These are phyloP conservation scores for Apeira syringaria DNA, from an alignment of 2,888 invertebrate species.

Conservation along the genomic window DNA sequence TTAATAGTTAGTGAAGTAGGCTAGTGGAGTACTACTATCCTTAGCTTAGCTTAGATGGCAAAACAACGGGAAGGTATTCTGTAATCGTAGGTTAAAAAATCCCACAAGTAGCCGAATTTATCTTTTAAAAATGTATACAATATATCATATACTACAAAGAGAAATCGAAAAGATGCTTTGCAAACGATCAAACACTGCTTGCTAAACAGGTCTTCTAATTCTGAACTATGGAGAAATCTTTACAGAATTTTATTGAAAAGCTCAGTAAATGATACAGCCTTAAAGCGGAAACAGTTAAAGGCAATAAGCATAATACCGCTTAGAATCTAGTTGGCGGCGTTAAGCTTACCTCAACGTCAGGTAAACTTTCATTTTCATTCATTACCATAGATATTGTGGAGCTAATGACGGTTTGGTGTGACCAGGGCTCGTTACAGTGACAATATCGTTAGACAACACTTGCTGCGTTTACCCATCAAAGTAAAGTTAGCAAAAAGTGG, in stretches of 20 bases:
- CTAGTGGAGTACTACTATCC: no score
- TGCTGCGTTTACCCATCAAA: constrained; percentile 23
- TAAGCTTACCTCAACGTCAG: constrained; percentile 14
- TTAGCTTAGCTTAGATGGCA: no score
- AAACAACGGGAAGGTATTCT: no score
- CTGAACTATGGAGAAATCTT: constrained; percentile 10
- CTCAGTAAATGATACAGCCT: constrained; percentile 10
- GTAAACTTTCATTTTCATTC: constrained; percentile 54
- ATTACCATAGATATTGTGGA: constrained; percentile 38
- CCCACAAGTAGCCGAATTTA: no score
- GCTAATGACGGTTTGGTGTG: constrained; percentile 54
- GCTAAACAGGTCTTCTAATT: not conserved
- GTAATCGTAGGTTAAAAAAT: no score
- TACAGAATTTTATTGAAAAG: constrained; percentile 12
- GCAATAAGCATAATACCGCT: constrained; percentile 30
- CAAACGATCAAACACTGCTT: no score
- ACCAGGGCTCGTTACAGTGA: constrained; percentile 49
- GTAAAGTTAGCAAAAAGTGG: constrained; percentile 17
- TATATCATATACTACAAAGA: no score
- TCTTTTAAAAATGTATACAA: no score
- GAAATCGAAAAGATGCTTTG: no score
- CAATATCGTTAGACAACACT: constrained; percentile 31
- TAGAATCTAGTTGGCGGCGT: constrained; percentile 26
- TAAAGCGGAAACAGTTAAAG: constrained; percentile 20
- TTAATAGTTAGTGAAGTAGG: no score